Evolutionary conservation across 2,888 invertebrate genomes (phyloP).

Genomic region (Rhopalosiphum nymphaeae): DNA sequence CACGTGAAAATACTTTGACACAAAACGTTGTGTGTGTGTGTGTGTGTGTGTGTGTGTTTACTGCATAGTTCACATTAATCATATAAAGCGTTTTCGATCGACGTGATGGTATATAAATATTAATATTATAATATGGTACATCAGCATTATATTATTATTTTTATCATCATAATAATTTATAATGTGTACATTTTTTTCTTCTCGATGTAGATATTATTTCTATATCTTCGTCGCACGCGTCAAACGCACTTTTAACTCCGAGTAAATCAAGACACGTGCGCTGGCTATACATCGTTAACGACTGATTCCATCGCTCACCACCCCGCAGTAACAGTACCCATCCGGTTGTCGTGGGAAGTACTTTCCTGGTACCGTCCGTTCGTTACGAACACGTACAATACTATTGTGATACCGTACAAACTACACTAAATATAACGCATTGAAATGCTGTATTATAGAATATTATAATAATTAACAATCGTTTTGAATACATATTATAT

Average conservation of each 20-base stretch:
- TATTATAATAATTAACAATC: not conserved
- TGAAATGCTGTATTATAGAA: not conserved
- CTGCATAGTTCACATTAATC: not conserved
- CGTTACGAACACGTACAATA: not conserved
- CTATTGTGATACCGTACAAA: not conserved
- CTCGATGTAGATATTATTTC: not conserved
- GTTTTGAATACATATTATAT: not conserved
- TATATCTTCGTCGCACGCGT: not conserved
- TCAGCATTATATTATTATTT: not conserved
- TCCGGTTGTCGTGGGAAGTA: not conserved
- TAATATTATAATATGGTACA: not conserved
- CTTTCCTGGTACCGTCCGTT: not conserved
- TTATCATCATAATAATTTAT: not conserved
- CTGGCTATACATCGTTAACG: not conserved
- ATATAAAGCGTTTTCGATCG: not conserved
- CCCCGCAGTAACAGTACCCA: not conserved
- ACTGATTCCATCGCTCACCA: not conserved
- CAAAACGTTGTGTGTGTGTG: not conserved
- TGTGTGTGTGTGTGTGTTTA: not conserved
- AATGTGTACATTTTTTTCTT: not conserved
- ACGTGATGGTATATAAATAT: not conserved
- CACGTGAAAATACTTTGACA: not conserved
- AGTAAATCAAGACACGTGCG: conserved; percentile 17
- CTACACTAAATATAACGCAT: not conserved
- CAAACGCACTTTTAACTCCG: not conserved